Evolutionary conservation across 2,113 vertebrate species (phyloP), one percentile per base, ranked within the genome.

Genomic region (Ciconia stormi): DNA sequence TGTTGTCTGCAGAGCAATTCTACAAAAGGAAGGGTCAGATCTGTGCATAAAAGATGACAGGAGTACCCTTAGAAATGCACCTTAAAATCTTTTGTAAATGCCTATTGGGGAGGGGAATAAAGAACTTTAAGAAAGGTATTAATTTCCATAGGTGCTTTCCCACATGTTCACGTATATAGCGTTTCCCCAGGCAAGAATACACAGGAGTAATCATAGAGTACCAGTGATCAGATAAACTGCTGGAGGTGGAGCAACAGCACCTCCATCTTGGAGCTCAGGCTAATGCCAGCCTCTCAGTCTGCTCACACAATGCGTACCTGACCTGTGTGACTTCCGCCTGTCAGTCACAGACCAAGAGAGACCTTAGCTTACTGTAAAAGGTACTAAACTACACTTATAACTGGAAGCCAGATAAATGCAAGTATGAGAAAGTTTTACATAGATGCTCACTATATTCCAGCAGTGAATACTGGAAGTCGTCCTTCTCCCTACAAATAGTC

Each of bases 91-190:
- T 38, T 58, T 34, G 44, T 8, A 87, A 82, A 61, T 0, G 1
- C 29, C 17, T 74, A 1, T 3, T 29, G 30, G 32, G 30, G 55
- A 72, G 2, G 10, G 53, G 3, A 90, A 67, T 9, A 46, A 52
- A 27, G n/a, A 38, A 52, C 20, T 40, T 71, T 22, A 19, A 22
- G 26, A 44, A 74, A 67, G 27, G 1, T 10, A 4, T 34, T 58
- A 32, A 94, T 70, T 69, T 65, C 86, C 34, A 55, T 5, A 46
- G 2, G 20, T 16, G 30, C 19, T 61, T 63, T 55, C 53, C 72
- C 52, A 40, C 8, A 11, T 3, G 11, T 13, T 67, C 47, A 15
- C 1, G 3, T 13, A 26, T 14, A 4, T 1, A 22, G 16, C 29
- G 49, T 46, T 90, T 84, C 32, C 38, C 53, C 53, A 34, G 62